Conservation (phyloP, 2,888 invertebrate species). For the Cylloceria caligata region DNA sequence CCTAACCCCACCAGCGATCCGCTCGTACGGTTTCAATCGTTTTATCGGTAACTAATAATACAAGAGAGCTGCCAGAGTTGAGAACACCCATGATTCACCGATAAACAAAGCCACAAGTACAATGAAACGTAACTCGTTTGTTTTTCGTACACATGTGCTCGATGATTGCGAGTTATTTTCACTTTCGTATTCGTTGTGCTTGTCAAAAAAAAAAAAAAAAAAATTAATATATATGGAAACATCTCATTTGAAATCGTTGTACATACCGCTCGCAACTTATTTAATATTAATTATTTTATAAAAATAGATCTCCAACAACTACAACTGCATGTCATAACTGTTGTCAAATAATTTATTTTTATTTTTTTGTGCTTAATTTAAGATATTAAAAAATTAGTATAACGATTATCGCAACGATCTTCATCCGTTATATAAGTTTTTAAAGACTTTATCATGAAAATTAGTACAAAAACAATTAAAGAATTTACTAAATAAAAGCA, state of each 20-base stretch:
- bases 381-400: background rate
- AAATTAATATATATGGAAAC: background rate
- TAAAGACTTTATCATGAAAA: background rate
- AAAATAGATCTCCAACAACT: conserved; percentile 2
- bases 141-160: background rate
- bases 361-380: background rate
- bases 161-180: background rate
- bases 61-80: conserved; percentile 36
- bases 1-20: conserved; percentile 20
- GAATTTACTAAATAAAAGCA: background rate
- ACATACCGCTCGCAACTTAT: background rate
- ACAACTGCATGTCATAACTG: background rate
- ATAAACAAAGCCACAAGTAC: background rate
- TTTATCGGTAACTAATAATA: conserved; percentile 19
- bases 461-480: background rate
- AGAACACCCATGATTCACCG: conserved; percentile 8
- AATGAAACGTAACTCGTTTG: conserved; percentile 15
- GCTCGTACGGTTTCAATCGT: background rate
- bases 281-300: background rate
- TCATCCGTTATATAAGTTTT: background rate
- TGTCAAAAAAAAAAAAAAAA: background rate
- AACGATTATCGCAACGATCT: background rate
- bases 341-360: background rate
- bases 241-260: conserved; percentile 7
- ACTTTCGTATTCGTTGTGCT: conserved; percentile 48